Base-by-base conservation (phyloP, 2,113 vertebrate species). In the Heterotilapia buettikoferi region DNA sequence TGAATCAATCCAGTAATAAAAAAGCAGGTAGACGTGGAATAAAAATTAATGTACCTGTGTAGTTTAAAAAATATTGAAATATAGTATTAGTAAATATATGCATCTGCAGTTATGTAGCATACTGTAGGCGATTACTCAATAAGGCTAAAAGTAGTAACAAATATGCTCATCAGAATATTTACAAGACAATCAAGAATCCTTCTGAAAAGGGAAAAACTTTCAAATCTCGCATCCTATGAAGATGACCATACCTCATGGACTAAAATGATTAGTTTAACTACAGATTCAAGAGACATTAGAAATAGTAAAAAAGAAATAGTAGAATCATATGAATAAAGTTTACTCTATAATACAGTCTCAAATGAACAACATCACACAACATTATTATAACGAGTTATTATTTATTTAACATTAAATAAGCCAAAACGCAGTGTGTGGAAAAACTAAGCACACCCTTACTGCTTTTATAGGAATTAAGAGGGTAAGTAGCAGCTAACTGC, bases 21-120 rank as follows among this genome's bases (percentile, higher is more conserved):
- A 43, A 43, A 43, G 19, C 38, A 71, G 66, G n/a, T 24, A 24
- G 7, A 24, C n/a, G 43, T 24, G 12, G 38, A 71, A 38, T 71
- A 71, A 71, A 24, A 71, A 71, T 24, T 0, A 24, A 71, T 71
- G 12, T 43, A 0, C 5, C n/a, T 0, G 5, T 6, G 66, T 71
- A 0, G 0, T 38, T 66, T 66, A n/a, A 71, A 47, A 43, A 21
- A 43, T 21, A 43, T 9, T 71, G 38, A 71, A 71, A 43, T 71
- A 16, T 9, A 43, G 10, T 68, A 68, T 40, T 40, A 16, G 3
- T 0, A 71, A 71, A 40, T 43, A 71, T 38, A 38, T 66, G 61
- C 0, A 14, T 71, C 66, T 24, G 36, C n/a, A 40, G 36, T 71
- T 43, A 40, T 71, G 66, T 43, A 71, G 38, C 66, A 24, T 0